Evolutionary conservation across 2,797 vertebrate species (phyloP).

Genomic region (Cuniculus paca): DNA sequence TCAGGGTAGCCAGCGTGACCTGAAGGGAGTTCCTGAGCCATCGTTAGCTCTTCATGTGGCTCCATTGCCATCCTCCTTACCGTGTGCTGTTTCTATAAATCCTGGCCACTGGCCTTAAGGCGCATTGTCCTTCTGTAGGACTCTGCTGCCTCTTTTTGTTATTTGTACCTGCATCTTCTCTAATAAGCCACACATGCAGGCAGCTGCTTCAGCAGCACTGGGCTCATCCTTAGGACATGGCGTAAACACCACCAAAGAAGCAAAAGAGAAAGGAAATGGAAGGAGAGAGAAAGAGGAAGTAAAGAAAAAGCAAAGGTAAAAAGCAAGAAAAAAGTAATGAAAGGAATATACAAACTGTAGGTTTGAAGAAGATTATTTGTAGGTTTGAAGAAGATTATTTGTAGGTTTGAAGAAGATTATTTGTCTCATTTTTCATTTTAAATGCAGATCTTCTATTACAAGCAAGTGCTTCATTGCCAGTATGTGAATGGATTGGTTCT

Average conservation of each 20-base stretch:
- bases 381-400: too few species aligned
- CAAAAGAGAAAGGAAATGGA: neutral
- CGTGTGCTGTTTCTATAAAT: neutral
- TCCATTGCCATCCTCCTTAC: neutral
- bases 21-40: neutral
- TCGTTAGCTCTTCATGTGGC: neutral
- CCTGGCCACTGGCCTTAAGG: neutral
- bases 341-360: neutral
- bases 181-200: neutral
- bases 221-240: neutral
- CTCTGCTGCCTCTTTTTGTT: neutral
- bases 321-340: neutral
- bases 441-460: conserved; percentile 38
- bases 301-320: neutral
- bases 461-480: conserved; percentile 30
- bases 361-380: too few species aligned
- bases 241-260: neutral
- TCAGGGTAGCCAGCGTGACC: neutral
- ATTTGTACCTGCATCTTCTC: neutral
- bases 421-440: conserved; percentile 45
- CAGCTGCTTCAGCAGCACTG: neutral
- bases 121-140: neutral
- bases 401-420: neutral
- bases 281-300: neutral
- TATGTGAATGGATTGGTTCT: conserved; percentile 30